Base-by-base conservation (phyloP, 2,797 vertebrate species). In the Hyperoplus immaculatus region DNA sequence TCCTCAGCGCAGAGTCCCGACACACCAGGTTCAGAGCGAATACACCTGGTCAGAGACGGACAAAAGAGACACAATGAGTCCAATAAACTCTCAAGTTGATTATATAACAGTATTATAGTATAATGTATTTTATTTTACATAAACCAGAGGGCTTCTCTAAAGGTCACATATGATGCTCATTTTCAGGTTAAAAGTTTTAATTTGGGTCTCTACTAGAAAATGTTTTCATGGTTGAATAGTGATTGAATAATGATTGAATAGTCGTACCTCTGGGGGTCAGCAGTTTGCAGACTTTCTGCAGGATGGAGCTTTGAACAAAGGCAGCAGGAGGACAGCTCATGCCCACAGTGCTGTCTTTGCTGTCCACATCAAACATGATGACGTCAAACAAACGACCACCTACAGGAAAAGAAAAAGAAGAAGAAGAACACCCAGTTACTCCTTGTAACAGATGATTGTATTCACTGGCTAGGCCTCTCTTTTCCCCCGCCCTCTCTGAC, bases 351-450 rank as follows among this genome's bases (percentile, higher is more conserved):
- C 93, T 89, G 75, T 99, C 98, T 89, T 99, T 99, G 72, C 96
- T 98, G 91, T 99, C 98, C 13, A 98, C 97, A 38, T 99, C 98
- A 3, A 99, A 99, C 94, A 99, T 98, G 82, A 99, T 59, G 60
- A 92, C 94, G 2, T 98, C 96, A 6, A 96, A 98, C 57, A 69
- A 90, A 78, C 73, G 80, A 14, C 86, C 90, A 2, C 90, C 97
- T 99, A 74, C 14, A 78, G 39, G 29, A 29, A 29, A 29, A 56
- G 12, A 59, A 70, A 41, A 29, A 29, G 42, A 38, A 41, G 39
- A 15, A 59, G 18, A 61, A 11, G 59, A 0, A 53, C 2, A 38
- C 12, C 58, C 2, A 18, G 54, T 79, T 9, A 88, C 29, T 50
- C 56, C 2, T 58, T 66, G 7, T 38, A 4, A 21, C 13, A 53